A percentile compares a stretch with the other conserved stretches of the same genome.
Conservation (phyloP, 2,888 invertebrate species). For the Andrena minutula region DNA sequence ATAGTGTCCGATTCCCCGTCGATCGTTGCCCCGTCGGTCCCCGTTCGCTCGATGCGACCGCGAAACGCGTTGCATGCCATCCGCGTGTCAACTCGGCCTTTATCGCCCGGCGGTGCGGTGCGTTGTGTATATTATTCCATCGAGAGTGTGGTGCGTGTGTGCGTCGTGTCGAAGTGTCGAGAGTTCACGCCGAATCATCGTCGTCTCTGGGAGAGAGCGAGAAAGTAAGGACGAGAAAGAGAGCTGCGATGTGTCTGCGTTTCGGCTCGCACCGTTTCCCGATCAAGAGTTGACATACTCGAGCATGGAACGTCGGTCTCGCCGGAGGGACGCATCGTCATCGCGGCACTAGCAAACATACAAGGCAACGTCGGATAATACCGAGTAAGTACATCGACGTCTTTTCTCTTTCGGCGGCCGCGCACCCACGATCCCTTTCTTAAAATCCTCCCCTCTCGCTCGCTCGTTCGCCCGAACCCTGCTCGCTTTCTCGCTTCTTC, state of each 20-base stretch:
- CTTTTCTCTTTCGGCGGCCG: constrained; percentile 29
- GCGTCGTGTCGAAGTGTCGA: constrained; percentile 67
- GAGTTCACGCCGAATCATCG: constrained; percentile 67
- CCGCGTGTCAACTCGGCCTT: constrained; percentile 34
- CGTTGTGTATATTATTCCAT: constrained; percentile 50
- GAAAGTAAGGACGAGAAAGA: constrained; percentile 60
- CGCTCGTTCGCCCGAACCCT: background rate
- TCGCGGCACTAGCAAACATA: constrained; percentile 67
- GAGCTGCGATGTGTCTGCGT: constrained; percentile 65
- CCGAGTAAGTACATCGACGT: constrained; percentile 61
- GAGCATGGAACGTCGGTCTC: constrained; percentile 66
- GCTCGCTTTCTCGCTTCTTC: constrained; percentile 30
- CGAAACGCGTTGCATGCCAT: constrained; percentile 54
- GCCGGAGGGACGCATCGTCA: constrained; percentile 62
- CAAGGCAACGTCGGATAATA: constrained; percentile 57
- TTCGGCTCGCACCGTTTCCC: constrained; percentile 57
- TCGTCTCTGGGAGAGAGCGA: constrained; percentile 54
- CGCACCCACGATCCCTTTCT: constrained; percentile 45
- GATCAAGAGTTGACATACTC: constrained; percentile 69
- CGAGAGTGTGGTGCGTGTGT: constrained; percentile 65
- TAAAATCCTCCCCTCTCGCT: constrained; percentile 28
- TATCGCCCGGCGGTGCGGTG: constrained; percentile 26
- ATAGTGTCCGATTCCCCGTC: constrained; percentile 31
- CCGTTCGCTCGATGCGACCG: constrained; percentile 48
- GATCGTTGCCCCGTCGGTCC: constrained; percentile 18